Evolutionary conservation across 2,888 invertebrate genomes (phyloP).

Genomic region (Ellobium chinense): DNA sequence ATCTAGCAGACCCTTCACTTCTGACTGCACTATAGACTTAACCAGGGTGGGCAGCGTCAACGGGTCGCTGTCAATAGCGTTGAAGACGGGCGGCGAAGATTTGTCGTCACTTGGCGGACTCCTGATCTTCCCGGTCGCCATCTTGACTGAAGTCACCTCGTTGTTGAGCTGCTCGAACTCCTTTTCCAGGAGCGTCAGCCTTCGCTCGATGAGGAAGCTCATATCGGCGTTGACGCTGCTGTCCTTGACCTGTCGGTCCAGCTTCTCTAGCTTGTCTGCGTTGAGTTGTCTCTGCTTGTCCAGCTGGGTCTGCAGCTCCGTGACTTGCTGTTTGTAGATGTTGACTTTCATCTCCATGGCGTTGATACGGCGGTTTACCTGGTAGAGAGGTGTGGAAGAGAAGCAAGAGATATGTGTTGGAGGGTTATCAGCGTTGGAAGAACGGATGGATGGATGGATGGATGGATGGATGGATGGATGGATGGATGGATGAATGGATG

Average conservation of each 20-base stretch:
- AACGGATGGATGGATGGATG: no score
- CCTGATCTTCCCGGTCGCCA: neutral
- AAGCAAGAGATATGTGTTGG: no score
- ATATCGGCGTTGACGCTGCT: neutral
- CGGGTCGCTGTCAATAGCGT: neutral
- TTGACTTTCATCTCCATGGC: conserved; percentile 52
- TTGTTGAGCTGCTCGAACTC: neutral
- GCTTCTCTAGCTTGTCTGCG: conserved; percentile 36
- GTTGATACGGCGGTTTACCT: conserved; percentile 48
- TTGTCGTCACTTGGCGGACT: conserved; percentile 3
- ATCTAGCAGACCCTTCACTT: conserved; percentile 45
- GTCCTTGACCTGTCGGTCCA: conserved; percentile 13
- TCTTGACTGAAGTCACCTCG: conserved; percentile 5
- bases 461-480: no score
- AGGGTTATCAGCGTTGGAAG: no score
- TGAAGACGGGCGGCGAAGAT: neutral
- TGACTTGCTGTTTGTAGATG: conserved; percentile 52
- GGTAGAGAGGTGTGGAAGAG: neutral
- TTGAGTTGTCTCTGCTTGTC: conserved; percentile 48
- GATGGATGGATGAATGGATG: no score
- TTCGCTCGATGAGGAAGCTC: neutral
- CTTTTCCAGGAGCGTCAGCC: conserved; percentile 15
- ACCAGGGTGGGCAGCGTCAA: conserved; percentile 3
- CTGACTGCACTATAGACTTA: conserved; percentile 41
- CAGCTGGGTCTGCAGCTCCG: conserved; percentile 49